Evolutionary conservation across 2,888 invertebrate species (phyloP).

Genomic region (Agriotes lineatus): DNA sequence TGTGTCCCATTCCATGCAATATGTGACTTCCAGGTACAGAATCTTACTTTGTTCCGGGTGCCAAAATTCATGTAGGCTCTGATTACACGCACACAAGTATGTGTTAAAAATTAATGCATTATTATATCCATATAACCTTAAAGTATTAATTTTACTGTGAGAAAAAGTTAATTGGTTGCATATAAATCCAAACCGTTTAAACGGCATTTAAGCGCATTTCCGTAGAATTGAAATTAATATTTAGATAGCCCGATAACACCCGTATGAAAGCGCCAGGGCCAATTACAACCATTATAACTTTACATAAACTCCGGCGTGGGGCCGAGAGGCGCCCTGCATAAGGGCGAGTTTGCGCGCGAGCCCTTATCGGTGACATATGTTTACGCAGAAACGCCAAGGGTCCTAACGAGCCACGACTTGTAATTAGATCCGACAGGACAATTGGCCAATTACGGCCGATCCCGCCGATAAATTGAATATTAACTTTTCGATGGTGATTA

Average conservation of each 20-base stretch:
- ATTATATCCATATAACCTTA: too few relatives aligned
- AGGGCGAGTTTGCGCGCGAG: constrained; percentile 29
- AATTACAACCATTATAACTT: constrained; percentile 27
- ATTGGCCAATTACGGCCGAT: constrained; percentile 34
- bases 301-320: constrained; percentile 29
- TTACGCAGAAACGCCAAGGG: constrained; percentile 38
- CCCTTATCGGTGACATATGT: constrained; percentile 43
- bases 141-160: too few relatives aligned
- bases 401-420: constrained; percentile 34
- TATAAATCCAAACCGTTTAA: too few relatives aligned
- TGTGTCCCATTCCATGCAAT: too few relatives aligned
- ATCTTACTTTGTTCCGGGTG: too few relatives aligned
- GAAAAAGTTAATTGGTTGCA: too few relatives aligned
- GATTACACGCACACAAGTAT: too few relatives aligned
- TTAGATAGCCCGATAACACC: constrained; percentile 15
- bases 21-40: too few relatives aligned
- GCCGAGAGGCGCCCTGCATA: neutral
- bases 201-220: neutral
- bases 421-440: constrained; percentile 40
- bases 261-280: constrained; percentile 17
- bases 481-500: constrained; percentile 23
- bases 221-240: constrained; percentile 16
- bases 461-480: constrained; percentile 26
- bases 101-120: too few relatives aligned
- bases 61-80: too few relatives aligned